Conservation (phyloP, 2,113 vertebrate species). For the Cheirogaleus medius region DNA sequence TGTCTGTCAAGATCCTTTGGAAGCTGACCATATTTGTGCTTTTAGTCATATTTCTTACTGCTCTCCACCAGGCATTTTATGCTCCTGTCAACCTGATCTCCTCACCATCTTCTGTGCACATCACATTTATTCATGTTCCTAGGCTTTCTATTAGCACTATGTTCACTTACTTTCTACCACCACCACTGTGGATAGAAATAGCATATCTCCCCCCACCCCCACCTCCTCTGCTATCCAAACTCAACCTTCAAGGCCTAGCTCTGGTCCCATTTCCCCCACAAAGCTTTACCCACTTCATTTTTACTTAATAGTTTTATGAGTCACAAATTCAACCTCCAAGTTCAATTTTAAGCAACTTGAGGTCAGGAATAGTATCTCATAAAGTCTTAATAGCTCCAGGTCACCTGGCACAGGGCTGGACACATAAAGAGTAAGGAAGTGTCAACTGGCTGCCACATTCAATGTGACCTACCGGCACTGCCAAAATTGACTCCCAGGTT, state of each 20-base stretch:
- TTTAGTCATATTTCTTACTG: background rate
- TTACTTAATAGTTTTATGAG: background rate
- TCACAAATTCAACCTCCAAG: background rate
- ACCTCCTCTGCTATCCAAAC: background rate
- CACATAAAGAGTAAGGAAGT: background rate
- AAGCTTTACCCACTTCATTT: background rate
- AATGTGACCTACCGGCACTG: background rate
- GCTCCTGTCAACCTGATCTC: background rate
- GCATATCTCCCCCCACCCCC: background rate
- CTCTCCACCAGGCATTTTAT: background rate
- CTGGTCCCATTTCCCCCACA: background rate
- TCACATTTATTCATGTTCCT: background rate
- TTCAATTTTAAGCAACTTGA: slow-evolving; percentile 27
- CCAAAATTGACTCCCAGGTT: background rate
- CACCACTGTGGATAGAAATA: background rate
- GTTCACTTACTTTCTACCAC: background rate
- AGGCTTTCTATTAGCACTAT: background rate
- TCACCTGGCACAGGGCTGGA: background rate
- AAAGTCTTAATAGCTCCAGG: background rate
- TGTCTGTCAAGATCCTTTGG: slow-evolving; percentile 1
- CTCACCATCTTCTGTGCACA: background rate
- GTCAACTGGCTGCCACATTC: background rate
- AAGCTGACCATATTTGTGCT: background rate
- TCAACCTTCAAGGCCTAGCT: background rate
- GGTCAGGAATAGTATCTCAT: background rate